Base-by-base conservation (phyloP, 53 echinoderm and acorn worm genomes). In the Temnopleurus reevesii region DNA sequence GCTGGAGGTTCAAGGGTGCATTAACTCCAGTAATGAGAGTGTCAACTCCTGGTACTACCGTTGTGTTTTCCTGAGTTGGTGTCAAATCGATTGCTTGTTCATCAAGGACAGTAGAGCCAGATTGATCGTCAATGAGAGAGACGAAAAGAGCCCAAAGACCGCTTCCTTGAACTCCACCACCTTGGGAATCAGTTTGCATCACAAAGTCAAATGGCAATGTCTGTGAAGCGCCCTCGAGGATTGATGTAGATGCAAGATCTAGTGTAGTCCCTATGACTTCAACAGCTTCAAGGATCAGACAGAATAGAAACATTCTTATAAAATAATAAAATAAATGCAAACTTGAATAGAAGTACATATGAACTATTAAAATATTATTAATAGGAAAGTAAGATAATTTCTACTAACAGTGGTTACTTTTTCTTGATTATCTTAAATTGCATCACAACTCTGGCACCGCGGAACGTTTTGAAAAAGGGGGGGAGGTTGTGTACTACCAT, bases 101-200 rank as follows among this genome's bases (percentile, higher is more conserved):
- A 13, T 81, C 56, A 44, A 95, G 80, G 8, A 77, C 56, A 35
- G 12, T 30, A 7, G 91, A 86, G 24, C 97, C 97, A 38, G 87
- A 76, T 5, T 92, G 36, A 44, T 58, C 44, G 76, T 76, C 76
- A 90, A 93, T 97, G 18, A 91, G 93, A 63, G 91, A 95, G 34
- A 94, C 45, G 5, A 51, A 77, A 12, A 93, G 46, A 59, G 46
- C 77, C 95, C 93, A 93, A 26, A 93, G 93, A 59, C 89, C 49
- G 24, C 43, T 51, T 31, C 95, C 95, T 21, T 31, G 46, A 23
- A 95, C 90, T 5, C 93, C 54, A 46, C 88, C 88, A 45, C 53
- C 88, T 8, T 7, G 2, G 6, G 54, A 7, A 36, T 87, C 71
- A 29, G 49, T 49, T 18, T 87, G n/a, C 34, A 87, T 64, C 3